These are phyloP conservation scores for Coracopsis vasa DNA, from an alignment of 2,113 vertebrate species.

Conservation along the genomic window DNA sequence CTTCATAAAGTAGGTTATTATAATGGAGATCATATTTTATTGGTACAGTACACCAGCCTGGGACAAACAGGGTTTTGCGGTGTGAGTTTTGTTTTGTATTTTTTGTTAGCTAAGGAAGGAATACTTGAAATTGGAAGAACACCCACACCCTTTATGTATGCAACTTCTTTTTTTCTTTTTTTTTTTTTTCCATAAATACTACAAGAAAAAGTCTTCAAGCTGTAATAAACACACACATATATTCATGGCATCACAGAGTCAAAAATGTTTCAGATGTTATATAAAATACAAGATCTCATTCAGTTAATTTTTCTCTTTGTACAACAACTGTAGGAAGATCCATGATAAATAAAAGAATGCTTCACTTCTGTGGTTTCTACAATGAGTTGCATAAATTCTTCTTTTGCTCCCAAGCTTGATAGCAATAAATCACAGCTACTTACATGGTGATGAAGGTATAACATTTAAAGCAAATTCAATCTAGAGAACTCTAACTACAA, in stretches of 20 bases:
- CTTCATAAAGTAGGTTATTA: conserved; percentile 86
- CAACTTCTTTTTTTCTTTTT: not conserved
- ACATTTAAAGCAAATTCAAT: not conserved
- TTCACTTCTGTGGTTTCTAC: not conserved
- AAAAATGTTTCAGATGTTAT: not conserved
- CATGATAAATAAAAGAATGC: not conserved
- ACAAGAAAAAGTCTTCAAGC: not conserved
- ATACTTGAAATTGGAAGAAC: not conserved
- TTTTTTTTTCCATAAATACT: not conserved
- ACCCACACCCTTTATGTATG: not conserved
- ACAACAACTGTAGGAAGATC: not conserved
- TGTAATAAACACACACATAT: not conserved
- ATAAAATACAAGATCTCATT: not conserved
- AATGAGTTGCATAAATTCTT: not conserved
- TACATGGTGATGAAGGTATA: not conserved
- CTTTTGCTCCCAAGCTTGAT: not conserved
- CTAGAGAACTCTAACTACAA: not conserved
- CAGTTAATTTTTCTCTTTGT: not conserved
- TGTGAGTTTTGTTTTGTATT: not conserved
- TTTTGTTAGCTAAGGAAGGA: not conserved
- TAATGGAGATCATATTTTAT: conserved; percentile 81
- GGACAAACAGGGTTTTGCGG: conserved; percentile 17
- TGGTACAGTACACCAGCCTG: conserved; percentile 59
- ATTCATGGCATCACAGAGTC: not conserved
- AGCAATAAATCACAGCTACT: not conserved